Conservation (phyloP, 2,113 vertebrate genomes). For the Paradoxurus hermaphroditus region DNA sequence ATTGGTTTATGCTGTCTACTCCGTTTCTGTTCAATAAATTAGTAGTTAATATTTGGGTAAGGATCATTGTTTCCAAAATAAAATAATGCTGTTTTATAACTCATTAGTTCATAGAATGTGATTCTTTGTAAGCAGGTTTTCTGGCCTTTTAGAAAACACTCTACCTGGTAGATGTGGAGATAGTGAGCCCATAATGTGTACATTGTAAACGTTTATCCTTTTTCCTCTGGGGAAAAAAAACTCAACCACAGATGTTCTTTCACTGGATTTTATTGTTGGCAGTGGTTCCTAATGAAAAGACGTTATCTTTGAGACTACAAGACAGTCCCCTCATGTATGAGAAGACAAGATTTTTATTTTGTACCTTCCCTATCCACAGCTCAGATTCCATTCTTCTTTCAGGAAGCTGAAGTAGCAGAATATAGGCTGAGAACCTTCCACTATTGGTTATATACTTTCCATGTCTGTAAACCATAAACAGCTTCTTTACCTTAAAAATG, state of each 20-base stretch:
- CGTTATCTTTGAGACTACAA: conserved; percentile 1
- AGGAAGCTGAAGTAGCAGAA: neutral
- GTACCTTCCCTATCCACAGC: neutral
- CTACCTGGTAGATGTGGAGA: conserved; percentile 62
- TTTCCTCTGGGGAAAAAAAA: conserved; percentile 5
- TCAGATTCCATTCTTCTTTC: neutral
- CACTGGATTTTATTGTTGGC: neutral
- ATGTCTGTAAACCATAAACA: neutral
- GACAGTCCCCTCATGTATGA: neutral
- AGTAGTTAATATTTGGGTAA: conserved; percentile 23
- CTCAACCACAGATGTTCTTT: conserved; percentile 13
- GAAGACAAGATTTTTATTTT: conserved; percentile 30
- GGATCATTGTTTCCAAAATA: conserved; percentile 10
- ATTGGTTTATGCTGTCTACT: neutral
- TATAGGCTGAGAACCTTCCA: neutral
- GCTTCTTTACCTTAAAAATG: neutral
- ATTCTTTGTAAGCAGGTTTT: conserved; percentile 48
- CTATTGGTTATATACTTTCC: neutral
- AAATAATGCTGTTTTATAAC: conserved; percentile 37
- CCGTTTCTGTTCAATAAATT: neutral
- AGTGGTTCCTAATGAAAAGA: neutral
- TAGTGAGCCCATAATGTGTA: conserved; percentile 44
- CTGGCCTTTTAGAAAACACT: conserved; percentile 41
- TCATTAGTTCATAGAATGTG: conserved; percentile 55
- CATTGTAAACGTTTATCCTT: conserved; percentile 35